A percentile compares a stretch with the other conserved stretches of the same genome.
phyloP scores from a whole-genome alignment of 1,140 invertebrate species.

The Radopholus similis region DNA sequence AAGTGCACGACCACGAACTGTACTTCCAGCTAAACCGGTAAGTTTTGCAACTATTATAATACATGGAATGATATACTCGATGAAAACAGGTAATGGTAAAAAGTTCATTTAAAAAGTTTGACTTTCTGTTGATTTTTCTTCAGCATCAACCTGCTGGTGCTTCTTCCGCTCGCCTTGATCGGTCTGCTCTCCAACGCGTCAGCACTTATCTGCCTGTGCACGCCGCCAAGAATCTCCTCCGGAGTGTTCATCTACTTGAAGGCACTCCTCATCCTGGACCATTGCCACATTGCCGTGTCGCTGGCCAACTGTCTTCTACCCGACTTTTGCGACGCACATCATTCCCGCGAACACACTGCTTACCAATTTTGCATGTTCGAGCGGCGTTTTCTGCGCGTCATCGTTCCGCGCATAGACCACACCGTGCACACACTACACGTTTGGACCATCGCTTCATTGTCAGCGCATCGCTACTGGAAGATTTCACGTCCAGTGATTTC shows the following conservation, averaged over 20 bases:
- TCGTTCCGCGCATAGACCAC: conserved; percentile 49
- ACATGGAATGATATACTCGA: background rate
- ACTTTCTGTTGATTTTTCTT: background rate
- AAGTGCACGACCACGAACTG: conserved; percentile 56
- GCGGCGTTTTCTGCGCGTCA: conserved; percentile 50
- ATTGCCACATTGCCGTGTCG: conserved; percentile 50
- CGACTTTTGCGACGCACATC: conserved; percentile 57
- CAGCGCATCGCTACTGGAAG: conserved; percentile 60
- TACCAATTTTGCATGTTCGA: conserved; percentile 57
- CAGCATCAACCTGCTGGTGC: conserved; percentile 46
- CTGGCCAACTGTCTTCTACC: conserved; percentile 45
- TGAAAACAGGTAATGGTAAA: background rate
- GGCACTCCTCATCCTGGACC: conserved; percentile 54
- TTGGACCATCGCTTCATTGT: conserved; percentile 58
- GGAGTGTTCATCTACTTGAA: conserved; percentile 60
- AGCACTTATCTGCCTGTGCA: conserved; percentile 56
- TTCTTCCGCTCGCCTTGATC: conserved; percentile 51
- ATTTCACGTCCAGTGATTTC: conserved; percentile 58
- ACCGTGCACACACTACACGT: conserved; percentile 55
- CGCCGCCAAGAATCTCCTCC: conserved; percentile 58
- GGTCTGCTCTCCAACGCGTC: conserved; percentile 53
- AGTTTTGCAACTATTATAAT: background rate
- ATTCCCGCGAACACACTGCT: conserved; percentile 50
- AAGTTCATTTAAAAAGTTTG: background rate
- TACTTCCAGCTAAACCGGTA: conserved; percentile 45